Conservation (phyloP, 1,140 invertebrate species). For the Brachionus manjavacas region DNA sequence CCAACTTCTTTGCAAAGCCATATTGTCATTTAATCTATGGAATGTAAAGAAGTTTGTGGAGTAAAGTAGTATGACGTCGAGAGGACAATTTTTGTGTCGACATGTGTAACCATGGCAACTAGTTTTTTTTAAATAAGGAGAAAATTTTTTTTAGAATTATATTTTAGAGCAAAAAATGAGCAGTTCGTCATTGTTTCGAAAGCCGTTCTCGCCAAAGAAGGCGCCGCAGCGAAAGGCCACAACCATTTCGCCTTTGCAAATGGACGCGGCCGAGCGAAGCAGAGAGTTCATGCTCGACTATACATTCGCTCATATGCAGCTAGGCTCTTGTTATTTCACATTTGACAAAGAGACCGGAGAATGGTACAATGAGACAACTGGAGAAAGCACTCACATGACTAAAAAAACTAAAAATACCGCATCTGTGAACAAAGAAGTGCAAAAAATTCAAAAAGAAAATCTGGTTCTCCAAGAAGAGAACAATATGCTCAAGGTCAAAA, state of each 20-base stretch:
- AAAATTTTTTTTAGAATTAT: not conserved
- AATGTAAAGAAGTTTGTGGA: constrained; percentile 38
- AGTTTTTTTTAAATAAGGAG: not conserved
- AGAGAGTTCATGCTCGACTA: constrained; percentile 35
- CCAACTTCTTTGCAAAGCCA: constrained; percentile 26
- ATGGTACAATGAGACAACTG: not conserved
- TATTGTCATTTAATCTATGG: constrained; percentile 9
- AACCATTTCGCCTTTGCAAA: constrained; percentile 31
- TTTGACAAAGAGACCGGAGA: constrained; percentile 13
- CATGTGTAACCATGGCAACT: not conserved
- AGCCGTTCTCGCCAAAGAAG: constrained; percentile 36
- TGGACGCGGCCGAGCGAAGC: constrained; percentile 19
- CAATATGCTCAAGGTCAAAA: constrained; percentile 28
- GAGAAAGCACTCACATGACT: not conserved
- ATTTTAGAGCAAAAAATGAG: constrained; percentile 1
- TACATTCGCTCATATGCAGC: not conserved
- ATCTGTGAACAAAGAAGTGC: not conserved
- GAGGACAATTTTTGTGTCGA: not conserved
- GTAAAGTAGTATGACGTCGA: not conserved
- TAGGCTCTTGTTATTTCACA: not conserved
- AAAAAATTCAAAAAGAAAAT: constrained; percentile 36
- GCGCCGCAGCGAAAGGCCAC: constrained; percentile 20
- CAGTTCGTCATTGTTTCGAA: constrained; percentile 22
- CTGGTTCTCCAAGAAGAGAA: constrained; percentile 22
- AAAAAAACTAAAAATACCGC: not conserved